Evolutionary conservation across 1,140 invertebrate genomes (phyloP).

Genomic region (Lerema accius): DNA sequence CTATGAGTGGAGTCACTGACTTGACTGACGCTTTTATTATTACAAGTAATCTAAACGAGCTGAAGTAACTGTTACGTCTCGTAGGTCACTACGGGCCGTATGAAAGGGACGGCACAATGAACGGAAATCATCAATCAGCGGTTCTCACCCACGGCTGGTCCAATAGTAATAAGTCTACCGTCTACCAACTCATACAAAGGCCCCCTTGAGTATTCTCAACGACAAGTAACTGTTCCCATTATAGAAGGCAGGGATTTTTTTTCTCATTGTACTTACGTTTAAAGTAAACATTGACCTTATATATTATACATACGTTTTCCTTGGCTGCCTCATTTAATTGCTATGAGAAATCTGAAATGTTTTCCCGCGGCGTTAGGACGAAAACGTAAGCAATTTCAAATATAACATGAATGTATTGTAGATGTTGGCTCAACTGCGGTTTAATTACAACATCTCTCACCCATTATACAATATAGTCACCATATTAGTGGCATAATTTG

Average conservation of each 20-base stretch:
- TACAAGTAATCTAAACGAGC: constrained; percentile 24
- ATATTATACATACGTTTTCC: background rate
- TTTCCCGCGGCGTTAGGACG: too few species aligned
- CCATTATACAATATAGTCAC: too few species aligned
- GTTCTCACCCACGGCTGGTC: constrained; percentile 65
- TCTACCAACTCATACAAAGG: constrained; percentile 36
- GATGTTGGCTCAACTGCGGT: too few species aligned
- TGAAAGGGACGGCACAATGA: constrained; percentile 69
- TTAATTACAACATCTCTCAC: too few species aligned
- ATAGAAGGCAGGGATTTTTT: constrained; percentile 1
- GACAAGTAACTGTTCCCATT: background rate
- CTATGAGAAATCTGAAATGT: too few species aligned
- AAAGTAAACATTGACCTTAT: background rate
- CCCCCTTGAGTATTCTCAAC: constrained; percentile 25
- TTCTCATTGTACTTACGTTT: constrained; percentile 6
- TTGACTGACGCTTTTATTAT: constrained; percentile 4
- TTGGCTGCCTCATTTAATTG: too few species aligned
- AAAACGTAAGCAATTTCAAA: too few species aligned
- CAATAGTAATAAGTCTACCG: constrained; percentile 42
- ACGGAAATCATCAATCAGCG: constrained; percentile 74
- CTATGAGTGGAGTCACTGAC: constrained; percentile 6
- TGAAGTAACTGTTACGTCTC: constrained; percentile 33
- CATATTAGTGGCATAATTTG: too few species aligned
- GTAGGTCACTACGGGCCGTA: constrained; percentile 44
- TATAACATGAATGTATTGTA: too few species aligned